phyloP scores from a whole-genome alignment of 2,797 vertebrate species.

The Valencia hispanica region DNA sequence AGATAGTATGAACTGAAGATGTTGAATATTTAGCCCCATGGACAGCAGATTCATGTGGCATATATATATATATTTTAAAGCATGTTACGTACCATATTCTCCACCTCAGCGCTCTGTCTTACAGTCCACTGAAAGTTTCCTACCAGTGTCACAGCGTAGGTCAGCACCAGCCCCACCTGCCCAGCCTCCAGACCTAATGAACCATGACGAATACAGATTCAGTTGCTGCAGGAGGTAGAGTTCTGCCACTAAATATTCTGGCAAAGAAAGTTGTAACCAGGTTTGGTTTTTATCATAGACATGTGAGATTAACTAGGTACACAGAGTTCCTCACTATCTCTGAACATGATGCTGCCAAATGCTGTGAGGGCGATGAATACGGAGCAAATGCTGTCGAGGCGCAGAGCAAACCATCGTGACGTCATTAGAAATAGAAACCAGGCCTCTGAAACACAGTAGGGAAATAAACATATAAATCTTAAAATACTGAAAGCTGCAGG shows the following conservation, averaged over 20 bases:
- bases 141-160: conserved; percentile 89
- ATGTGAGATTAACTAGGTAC: too few relatives aligned
- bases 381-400: conserved; percentile 91
- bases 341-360: conserved; percentile 89
- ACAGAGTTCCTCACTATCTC: conserved; percentile 79
- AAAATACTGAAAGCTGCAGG: background rate
- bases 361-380: conserved; percentile 85
- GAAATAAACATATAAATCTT: too few relatives aligned
- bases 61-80: too few relatives aligned
- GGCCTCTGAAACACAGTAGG: conserved; percentile 79
- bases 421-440: conserved; percentile 96
- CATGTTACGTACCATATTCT: conserved; percentile 86
- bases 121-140: conserved; percentile 97
- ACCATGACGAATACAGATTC: background rate
- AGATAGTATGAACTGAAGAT: too few relatives aligned
- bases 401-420: conserved; percentile 93
- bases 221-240: too few relatives aligned
- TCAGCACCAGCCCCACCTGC: conserved; percentile 89
- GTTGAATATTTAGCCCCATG: too few relatives aligned
- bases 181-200: conserved; percentile 85
- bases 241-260: too few relatives aligned
- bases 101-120: conserved; percentile 92
- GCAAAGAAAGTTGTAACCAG: too few relatives aligned
- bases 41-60: too few relatives aligned
- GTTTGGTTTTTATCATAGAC: too few relatives aligned